Percentiles rank a stretch among this genome's conserved stretches.
Conservation (phyloP, 2,888 invertebrate genomes). For the Caenorhabditis plicata region DNA sequence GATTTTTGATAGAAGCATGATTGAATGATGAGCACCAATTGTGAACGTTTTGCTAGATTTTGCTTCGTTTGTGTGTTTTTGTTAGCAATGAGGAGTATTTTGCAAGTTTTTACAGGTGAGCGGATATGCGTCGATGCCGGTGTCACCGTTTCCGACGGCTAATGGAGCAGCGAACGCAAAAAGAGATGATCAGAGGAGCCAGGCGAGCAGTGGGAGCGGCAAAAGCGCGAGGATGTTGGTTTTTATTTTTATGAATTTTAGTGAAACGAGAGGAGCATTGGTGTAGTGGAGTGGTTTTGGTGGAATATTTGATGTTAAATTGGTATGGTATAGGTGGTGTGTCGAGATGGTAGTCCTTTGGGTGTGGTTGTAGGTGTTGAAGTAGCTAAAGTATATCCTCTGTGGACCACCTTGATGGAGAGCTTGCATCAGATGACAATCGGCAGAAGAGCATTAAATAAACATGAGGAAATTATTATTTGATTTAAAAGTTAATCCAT, state of each 20-base stretch:
- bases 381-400: too few species aligned
- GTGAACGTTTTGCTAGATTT: not conserved
- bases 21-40: too few species aligned
- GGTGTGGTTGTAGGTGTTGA: too few species aligned
- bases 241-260: not conserved
- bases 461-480: too few species aligned
- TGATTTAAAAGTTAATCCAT: too few species aligned
- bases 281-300: too few species aligned
- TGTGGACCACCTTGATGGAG: too few species aligned
- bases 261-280: not conserved
- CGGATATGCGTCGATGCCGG: constrained; percentile 54
- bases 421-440: too few species aligned
- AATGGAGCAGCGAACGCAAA: constrained; percentile 11
- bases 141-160: constrained; percentile 37
- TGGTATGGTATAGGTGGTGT: too few species aligned
- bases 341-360: too few species aligned
- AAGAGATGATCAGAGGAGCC: constrained; percentile 28
- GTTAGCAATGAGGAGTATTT: not conserved
- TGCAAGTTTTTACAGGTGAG: constrained; percentile 49
- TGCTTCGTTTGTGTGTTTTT: not conserved
- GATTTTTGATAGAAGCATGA: not conserved
- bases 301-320: too few species aligned
- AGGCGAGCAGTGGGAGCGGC: constrained; percentile 55
- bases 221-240: constrained; percentile 48
- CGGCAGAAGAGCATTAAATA: too few species aligned